Base-by-base conservation (phyloP, 2,888 invertebrate genomes). In the Drosophila dives region DNA sequence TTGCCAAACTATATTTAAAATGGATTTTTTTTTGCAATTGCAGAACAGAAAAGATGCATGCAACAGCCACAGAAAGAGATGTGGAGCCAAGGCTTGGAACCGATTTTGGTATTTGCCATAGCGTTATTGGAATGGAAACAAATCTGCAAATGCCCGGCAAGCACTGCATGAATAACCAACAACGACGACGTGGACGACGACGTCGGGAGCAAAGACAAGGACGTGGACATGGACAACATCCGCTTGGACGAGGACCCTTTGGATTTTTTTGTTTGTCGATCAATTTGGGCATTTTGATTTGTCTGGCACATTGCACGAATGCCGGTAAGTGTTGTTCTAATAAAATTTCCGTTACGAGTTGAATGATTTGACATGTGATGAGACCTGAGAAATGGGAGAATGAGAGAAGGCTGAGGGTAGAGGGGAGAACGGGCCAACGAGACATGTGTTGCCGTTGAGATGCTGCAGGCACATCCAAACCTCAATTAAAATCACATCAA, bases 401-500 rank as follows among this genome's bases (percentile, higher is more conserved):
- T 11, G 17, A 10, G 23, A 26, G 34, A 11, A n/a, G n/a, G 5
- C 23, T 2, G 3, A 17, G 15, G 7, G 2, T 5, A 45, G 26
- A 3, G 6, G 15, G 7, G 12, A 15, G 15, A 6, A 38, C 7
- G 23, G 0, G 17, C 11, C 5, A 29, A 20, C 40, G 55, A 32
- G 42, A 42, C 42, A 56, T 42, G 32, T 56, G 56, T 42, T 56
- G 56, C 42, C 56, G 11, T 10, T 11, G 54, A 26, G 11, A 15
- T 17, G 32, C 36, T 29, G 51, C 20, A 40, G 26, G 36, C 48
- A 64, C 55, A 66, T 34, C 38, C 50, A 64, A 73, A 69, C 86
- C 86, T 81, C 87, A 87, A 87, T 87, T 87, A 87, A 87, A 87
- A 84, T 78, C 81, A 86, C 90, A 87, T 87, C 87, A 87, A 90